Evolutionary conservation across 2,888 invertebrate species (phyloP), one percentile per base, ranked within the genome.

Genomic region (Aricia artaxerxes): DNA sequence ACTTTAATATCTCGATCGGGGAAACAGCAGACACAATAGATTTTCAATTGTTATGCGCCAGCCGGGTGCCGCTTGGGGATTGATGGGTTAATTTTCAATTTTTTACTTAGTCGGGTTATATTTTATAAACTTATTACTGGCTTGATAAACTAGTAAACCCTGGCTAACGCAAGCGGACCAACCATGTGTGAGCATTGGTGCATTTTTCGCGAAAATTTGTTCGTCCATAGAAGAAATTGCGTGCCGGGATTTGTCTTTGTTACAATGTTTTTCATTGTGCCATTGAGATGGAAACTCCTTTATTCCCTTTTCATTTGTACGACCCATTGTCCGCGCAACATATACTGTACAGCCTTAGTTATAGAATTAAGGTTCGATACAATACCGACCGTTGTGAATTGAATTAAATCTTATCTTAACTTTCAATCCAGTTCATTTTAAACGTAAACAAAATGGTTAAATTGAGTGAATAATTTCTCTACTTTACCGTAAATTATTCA

Each of bases 191-290:
- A 57, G 31, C 31, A 16, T 53, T 53, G 53, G 16, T 57, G 57
- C 57, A 53, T 53, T 76, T 76, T 76, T 57, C 57, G 57, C 31
- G 76, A 76, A 76, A 75, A 76, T 57, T 76, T 53, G 76, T 57
- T 76, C 35, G 49, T 53, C 76, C 76, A 76, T 57, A 31, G 76
- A 57, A 57, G 76, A 57, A 76, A 76, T 76, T 76, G 76, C 76
- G 76, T 76, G 76, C 76, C 53, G 16, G 31, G 76, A 76, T 76
- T 76, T 76, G 76, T 76, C 76, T 75, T 75, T 76, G 76, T 76
- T 57, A 76, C 76, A 76, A 57, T 76, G 76, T 76, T 76, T 53
- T 76, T 76, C 76, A 76, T 76, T 76, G 76, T 76, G 16, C 76
- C 76, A 53, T 76, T 76, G 76, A 76, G 76, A 76, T 57, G 57